Conservation (phyloP, 2,113 vertebrate species). For the Halichoerus grypus region DNA sequence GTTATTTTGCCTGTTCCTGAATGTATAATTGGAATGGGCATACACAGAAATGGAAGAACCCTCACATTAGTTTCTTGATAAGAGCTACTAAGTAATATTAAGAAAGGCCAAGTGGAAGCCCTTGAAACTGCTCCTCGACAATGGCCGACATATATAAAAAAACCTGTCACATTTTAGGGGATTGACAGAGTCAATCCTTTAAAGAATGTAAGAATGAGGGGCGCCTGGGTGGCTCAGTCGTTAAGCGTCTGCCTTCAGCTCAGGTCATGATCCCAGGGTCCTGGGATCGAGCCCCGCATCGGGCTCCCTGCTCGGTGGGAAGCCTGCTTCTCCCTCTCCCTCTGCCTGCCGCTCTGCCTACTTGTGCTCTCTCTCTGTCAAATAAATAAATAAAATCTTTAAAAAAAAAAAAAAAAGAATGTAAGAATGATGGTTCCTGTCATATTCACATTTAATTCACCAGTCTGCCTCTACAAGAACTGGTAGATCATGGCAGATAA, state of each 20-base stretch:
- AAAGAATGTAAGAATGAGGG: neutral
- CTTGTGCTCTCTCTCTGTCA: too few species aligned
- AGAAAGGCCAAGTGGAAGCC: neutral
- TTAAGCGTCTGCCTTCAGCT: too few species aligned
- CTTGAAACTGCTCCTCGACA: neutral
- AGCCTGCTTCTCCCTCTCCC: too few species aligned
- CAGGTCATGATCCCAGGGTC: too few species aligned
- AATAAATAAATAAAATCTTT: too few species aligned
- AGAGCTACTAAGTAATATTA: neutral
- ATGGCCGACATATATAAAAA: neutral
- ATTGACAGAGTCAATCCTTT: slow-evolving; percentile 8
- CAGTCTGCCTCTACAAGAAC: neutral
- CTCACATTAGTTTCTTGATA: neutral
- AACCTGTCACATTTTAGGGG: neutral
- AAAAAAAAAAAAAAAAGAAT: neutral
- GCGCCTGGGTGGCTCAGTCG: too few species aligned
- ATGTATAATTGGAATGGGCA: neutral
- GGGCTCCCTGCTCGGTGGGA: too few species aligned
- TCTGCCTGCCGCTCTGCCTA: too few species aligned
- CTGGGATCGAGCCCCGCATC: too few species aligned
- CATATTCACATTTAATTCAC: neutral
- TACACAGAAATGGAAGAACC: neutral
- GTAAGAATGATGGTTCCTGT: neutral
- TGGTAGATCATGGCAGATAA: neutral
- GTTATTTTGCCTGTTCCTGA: neutral